These are phyloP conservation scores for Microplitis manilae DNA, from an alignment of 2,888 invertebrate genomes.

Conservation along the genomic window DNA sequence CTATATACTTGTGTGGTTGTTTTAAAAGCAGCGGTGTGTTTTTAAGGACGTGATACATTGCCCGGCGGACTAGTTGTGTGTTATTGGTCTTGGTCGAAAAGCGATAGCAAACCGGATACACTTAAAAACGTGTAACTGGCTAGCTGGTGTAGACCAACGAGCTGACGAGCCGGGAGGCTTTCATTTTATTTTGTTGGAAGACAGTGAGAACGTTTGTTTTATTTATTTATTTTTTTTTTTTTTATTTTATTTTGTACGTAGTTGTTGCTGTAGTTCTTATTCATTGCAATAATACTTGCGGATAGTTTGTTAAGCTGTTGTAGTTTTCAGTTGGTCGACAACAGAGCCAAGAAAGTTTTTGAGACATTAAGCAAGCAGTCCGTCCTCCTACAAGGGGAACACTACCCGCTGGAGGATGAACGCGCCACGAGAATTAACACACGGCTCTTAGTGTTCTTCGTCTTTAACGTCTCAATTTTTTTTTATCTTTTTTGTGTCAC, in stretches of 20 bases:
- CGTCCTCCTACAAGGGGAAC: constrained; percentile 48
- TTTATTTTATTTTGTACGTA: not conserved
- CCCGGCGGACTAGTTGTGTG: not conserved
- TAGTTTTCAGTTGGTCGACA: not conserved
- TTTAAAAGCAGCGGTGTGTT: not conserved
- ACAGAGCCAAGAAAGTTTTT: constrained; percentile 2
- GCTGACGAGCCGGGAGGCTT: not conserved
- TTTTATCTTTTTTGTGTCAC: constrained; percentile 20
- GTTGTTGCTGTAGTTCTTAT: not conserved
- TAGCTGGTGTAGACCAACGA: not conserved
- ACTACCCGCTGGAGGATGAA: constrained; percentile 46
- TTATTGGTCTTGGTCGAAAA: constrained; percentile 19
- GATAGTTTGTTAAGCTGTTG: not conserved
- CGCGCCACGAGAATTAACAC: constrained; percentile 46
- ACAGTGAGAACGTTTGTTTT: not conserved
- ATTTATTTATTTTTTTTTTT: not conserved
- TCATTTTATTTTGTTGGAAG: not conserved
- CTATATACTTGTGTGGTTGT: not conserved
- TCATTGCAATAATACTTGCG: not conserved
- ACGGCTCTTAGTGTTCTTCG: constrained; percentile 49
- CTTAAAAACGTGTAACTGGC: constrained; percentile 7
- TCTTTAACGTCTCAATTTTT: constrained; percentile 30
- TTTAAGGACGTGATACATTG: not conserved
- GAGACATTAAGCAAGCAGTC: constrained; percentile 32
- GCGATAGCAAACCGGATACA: constrained; percentile 36